Evolutionary conservation across 2,888 invertebrate genomes (phyloP), one percentile per base, ranked within the genome.

Genomic region (Dynastes maya): DNA sequence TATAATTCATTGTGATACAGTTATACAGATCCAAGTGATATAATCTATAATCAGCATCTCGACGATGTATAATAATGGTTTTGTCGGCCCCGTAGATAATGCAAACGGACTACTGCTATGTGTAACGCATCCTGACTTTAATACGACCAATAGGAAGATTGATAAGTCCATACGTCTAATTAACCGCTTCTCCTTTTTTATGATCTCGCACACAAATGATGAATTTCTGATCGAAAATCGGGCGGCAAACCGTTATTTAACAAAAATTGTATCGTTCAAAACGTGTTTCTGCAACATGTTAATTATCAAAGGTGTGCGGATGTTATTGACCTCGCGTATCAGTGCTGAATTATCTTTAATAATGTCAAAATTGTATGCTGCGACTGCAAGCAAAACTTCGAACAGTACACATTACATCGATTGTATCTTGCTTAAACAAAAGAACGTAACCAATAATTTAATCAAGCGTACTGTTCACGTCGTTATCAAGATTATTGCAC

Each of bases 1-100:
- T 76, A 76, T 76, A 76, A 74, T 76, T 76, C 76, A 76, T 76
- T 76, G 76, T 53, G 68, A 68, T 76, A 76, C 76, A 76, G 76
- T 76, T 76, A 76, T 55, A 68, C 58, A 58, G 72, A 61, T 74
- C 61, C 53, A 55, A 76, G 55, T 76, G 76, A 76, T 74, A 74
- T 68, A 76, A 76, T 76, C 76, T 68, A 53, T 76, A 76, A 76
- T 76, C 76, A 76, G 68, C 68, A 76, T 67, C 68, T 76, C 55
- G 67, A 58, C 68, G 61, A 45, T 40, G 45, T 61, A 61, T 76
- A 76, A 76, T 76, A 76, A 76, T 76, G 76, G 76, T 76, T 67
- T 67, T 67, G 76, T 76, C 76, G 76, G 76, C 49, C 55, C 16
- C 49, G 67, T 40, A 67, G 58, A 76, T 76, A 76, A 76, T 68